Conservation (phyloP, 2,888 invertebrate genomes). For the Formica aserva region DNA sequence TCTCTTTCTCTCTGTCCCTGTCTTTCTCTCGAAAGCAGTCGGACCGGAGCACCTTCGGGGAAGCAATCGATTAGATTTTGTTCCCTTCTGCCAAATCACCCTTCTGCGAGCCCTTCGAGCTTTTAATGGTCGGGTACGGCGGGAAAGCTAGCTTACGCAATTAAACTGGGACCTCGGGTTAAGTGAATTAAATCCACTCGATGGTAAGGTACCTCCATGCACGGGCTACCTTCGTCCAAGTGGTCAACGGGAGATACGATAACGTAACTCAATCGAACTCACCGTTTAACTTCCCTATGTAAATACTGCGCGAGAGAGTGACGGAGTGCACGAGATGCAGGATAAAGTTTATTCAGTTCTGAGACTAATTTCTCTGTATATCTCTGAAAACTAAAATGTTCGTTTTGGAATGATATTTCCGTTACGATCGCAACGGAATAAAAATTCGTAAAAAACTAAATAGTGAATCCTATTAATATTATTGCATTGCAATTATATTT, state of each 20-base stretch:
- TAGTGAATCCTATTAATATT: background rate
- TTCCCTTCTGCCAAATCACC: constrained; percentile 56
- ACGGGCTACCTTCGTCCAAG: constrained; percentile 47
- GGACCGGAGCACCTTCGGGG: constrained; percentile 44
- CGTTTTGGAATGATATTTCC: background rate
- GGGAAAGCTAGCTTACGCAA: constrained; percentile 70
- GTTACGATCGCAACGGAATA: background rate
- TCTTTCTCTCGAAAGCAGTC: constrained; percentile 13
- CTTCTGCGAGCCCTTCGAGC: constrained; percentile 65
- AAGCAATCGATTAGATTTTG: constrained; percentile 65
- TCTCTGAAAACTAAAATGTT: background rate
- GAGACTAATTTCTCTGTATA: background rate
- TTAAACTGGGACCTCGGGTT: constrained; percentile 68
- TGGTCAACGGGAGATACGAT: constrained; percentile 66
- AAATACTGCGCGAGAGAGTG: constrained; percentile 28
- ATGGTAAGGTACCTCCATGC: constrained; percentile 33
- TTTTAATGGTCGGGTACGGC: constrained; percentile 69
- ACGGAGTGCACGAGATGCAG: background rate
- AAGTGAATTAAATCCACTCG: constrained; percentile 74
- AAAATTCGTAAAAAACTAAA: background rate
- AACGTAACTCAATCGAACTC: constrained; percentile 60
- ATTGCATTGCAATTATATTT: background rate
- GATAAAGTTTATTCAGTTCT: constrained; percentile 8
- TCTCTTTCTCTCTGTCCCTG: background rate
- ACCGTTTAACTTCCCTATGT: constrained; percentile 45